A percentile compares a stretch with the other conserved stretches of the same genome.
phyloP scores from a whole-genome alignment of 2,797 vertebrate species.

The Danio choprae region DNA sequence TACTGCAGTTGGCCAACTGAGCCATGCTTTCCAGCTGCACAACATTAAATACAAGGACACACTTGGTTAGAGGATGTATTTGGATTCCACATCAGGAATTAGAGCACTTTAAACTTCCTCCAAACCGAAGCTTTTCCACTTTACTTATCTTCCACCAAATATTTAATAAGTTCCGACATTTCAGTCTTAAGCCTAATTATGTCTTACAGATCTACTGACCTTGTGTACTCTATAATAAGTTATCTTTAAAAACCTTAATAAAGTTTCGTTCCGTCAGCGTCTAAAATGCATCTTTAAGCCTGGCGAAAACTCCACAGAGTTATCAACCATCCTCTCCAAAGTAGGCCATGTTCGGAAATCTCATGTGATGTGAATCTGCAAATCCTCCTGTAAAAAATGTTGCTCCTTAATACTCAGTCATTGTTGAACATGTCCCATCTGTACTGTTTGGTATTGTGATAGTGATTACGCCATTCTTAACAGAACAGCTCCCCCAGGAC shows the following conservation, averaged over 20 bases:
- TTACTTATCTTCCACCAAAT: not conserved
- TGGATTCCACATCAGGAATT: not conserved
- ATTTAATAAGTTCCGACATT: not conserved
- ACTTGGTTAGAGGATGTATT: slow-evolving; percentile 10
- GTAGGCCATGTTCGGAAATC: not conserved
- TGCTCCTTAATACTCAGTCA: slow-evolving; percentile 14
- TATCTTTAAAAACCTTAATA: slow-evolving; percentile 3
- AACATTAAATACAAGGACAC: slow-evolving; percentile 22
- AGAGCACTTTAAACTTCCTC: not conserved
- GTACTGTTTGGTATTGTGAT: not conserved
- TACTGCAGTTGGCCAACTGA: slow-evolving; percentile 15
- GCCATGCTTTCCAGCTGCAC: slow-evolving; percentile 23
- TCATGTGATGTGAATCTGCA: slow-evolving; percentile 18
- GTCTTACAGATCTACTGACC: not conserved
- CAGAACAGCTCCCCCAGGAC: not conserved
- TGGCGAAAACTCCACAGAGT: slow-evolving; percentile 1
- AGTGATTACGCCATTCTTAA: slow-evolving; percentile 1
- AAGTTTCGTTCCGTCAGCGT: not conserved
- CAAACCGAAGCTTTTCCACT: not conserved
- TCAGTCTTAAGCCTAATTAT: not conserved
- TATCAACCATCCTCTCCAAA: not conserved
- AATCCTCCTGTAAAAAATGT: slow-evolving; percentile 11
- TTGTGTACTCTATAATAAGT: not conserved
- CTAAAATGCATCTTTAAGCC: not conserved
- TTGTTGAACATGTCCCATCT: slow-evolving; percentile 19